Evolutionary conservation across 2,888 invertebrate genomes (phyloP).

Genomic region (Drosophila flavopinicola): DNA sequence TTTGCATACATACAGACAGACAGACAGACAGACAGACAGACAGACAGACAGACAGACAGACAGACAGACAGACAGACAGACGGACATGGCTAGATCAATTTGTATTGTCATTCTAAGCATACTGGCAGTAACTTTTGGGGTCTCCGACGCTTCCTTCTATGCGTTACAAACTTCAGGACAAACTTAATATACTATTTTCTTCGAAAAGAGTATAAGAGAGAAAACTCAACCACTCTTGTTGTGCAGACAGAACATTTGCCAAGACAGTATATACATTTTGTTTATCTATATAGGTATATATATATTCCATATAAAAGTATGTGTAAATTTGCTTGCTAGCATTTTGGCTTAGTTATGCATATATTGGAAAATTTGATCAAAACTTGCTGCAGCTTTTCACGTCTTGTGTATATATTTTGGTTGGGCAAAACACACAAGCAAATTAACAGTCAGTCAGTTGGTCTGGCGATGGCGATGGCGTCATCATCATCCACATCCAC

Average conservation of each 20-base stretch:
- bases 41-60: too few relatives aligned
- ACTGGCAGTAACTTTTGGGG: too few relatives aligned
- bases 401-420: background rate
- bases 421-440: constrained; percentile 7
- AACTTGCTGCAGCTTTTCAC: constrained; percentile 37
- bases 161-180: too few relatives aligned
- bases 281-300: too few relatives aligned
- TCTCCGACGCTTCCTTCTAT: too few relatives aligned
- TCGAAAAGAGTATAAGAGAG: background rate
- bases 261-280: constrained; percentile 3
- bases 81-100: too few relatives aligned
- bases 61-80: too few relatives aligned
- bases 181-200: background rate
- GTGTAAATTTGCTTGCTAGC: constrained; percentile 14
- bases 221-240: constrained; percentile 44
- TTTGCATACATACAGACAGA: too few relatives aligned
- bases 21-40: too few relatives aligned
- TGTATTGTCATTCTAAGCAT: too few relatives aligned
- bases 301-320: constrained; percentile 2
- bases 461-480: constrained; percentile 23
- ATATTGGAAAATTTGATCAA: constrained; percentile 38
- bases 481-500: constrained; percentile 37
- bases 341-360: constrained; percentile 52
- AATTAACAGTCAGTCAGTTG: constrained; percentile 18
- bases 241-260: constrained; percentile 38